Evolutionary conservation across 2,797 vertebrate species (phyloP), one percentile per base, ranked within the genome.

Genomic region (Mus spretus): DNA sequence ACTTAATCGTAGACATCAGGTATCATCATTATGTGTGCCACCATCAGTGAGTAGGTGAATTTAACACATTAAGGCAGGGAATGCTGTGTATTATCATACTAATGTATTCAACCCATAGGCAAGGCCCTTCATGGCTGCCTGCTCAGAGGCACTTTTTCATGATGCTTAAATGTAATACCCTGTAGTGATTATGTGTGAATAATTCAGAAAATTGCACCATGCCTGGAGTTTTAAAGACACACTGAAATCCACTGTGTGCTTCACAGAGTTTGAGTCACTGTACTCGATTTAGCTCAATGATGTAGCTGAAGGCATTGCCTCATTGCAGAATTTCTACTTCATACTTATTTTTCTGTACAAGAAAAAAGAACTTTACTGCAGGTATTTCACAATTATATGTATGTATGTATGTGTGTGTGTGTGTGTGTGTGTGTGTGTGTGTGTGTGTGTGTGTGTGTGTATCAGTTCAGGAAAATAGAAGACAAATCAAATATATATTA

Each of bases 191-290:
- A 97, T 93, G 59, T 93, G 96, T 78, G 97, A 97, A 98, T 98
- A 98, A 98, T 98, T 98, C 97, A 98, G 97, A 98, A 97, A 98
- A 98, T 97, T 97, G 94, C 75, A 97, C 89, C 80, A 85, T 95
- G 94, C 96, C 94, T 97, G 86, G 88, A 80, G 94, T 97, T 98
- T 98, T 98, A 97, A 74, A 98, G 94, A 78, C 86, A 97, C n/a
- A 12, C 93, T 97, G 92, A 96, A 98, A 98, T 97, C 79, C 95
- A 98, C 96, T 97, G 97, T 98, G 96, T 97, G 96, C 83, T 97
- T 96, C 89, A 75, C 59, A 84, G 11, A 57, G 67, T 70, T 70
- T 24, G 22, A 95, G 90, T 87, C 90, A 50, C 6, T 12, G 6
- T 57, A 65, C 17, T 90, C 81, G 24, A 96, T 31, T 90, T 89